phyloP scores from a whole-genome alignment of 1,140 invertebrate species.

The Antheraea mylitta region DNA sequence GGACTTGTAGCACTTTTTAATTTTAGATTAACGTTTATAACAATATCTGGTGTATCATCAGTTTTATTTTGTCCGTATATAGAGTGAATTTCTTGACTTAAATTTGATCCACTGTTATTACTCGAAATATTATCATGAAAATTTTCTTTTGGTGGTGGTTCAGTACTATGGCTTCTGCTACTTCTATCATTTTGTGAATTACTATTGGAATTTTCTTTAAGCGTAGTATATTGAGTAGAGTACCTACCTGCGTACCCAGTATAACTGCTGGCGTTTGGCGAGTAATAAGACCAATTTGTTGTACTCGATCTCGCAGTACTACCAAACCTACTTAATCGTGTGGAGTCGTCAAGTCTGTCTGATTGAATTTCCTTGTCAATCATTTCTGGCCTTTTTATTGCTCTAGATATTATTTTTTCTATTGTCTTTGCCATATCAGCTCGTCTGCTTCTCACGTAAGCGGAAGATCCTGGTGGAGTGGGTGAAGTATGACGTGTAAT shows the following conservation, averaged over 20 bases:
- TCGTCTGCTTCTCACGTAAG: slow-evolving; percentile 82
- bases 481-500: slow-evolving; percentile 88
- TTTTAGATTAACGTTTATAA: slow-evolving; percentile 68
- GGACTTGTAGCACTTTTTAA: slow-evolving; percentile 59
- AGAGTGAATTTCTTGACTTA: slow-evolving; percentile 36
- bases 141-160: slow-evolving; percentile 47
- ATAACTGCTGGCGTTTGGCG: slow-evolving; percentile 79
- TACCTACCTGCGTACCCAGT: slow-evolving; percentile 69
- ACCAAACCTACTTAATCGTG: slow-evolving; percentile 81
- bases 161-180: slow-evolving; percentile 59
- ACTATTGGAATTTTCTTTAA: slow-evolving; percentile 44
- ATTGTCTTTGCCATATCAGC: slow-evolving; percentile 85
- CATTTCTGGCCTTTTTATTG: slow-evolving; percentile 78
- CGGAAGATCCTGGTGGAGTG: slow-evolving; percentile 83
- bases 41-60: slow-evolving; percentile 58
- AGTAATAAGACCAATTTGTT: slow-evolving; percentile 83
- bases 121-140: slow-evolving; percentile 9
- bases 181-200: slow-evolving; percentile 51
- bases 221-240: slow-evolving; percentile 66
- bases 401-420: slow-evolving; percentile 82
- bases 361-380: slow-evolving; percentile 85
- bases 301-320: slow-evolving; percentile 78
- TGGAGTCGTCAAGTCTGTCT: slow-evolving; percentile 82
- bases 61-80: slow-evolving; percentile 43
- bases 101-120: slow-evolving; percentile 27